Conservation (phyloP, 2,888 invertebrate species). For the Melieria omissa region DNA sequence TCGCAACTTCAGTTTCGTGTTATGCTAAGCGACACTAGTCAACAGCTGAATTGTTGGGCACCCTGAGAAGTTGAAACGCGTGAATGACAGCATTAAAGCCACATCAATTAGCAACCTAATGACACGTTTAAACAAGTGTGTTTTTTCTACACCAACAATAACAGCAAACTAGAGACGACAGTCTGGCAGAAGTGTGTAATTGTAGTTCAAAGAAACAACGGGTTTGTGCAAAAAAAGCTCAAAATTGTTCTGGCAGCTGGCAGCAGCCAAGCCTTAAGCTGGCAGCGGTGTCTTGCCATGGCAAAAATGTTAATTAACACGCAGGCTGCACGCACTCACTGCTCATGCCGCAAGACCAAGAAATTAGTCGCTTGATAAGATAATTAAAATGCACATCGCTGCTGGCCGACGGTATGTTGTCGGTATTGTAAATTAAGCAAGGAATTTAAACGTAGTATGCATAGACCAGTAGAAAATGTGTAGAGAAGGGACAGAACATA, state of each 20-base stretch:
- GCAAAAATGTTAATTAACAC: neutral
- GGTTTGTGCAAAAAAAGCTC: no score
- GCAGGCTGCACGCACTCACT: neutral
- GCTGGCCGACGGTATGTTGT: no score
- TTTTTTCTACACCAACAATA: neutral
- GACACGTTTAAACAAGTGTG: neutral
- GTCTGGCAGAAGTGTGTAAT: no score
- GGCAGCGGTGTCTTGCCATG: slow-evolving; percentile 1
- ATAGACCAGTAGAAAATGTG: no score
- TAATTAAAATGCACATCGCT: slow-evolving; percentile 29
- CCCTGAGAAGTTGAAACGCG: neutral
- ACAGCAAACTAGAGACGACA: neutral
- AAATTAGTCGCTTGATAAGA: slow-evolving; percentile 32
- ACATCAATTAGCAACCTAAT: slow-evolving; percentile 23
- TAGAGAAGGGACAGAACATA: no score
- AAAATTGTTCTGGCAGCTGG: no score
- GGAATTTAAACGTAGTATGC: no score
- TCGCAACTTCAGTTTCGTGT: no score
- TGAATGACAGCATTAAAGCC: slow-evolving; percentile 15
- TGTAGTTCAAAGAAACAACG: no score
- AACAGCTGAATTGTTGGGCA: neutral
- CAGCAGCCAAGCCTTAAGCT: neutral
- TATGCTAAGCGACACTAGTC: neutral
- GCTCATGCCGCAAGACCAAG: slow-evolving; percentile 14
- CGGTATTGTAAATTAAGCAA: no score